Percentiles rank a stretch among this genome's conserved stretches.
Conservation (phyloP, 2,113 vertebrate genomes). For the Cottus gobio region DNA sequence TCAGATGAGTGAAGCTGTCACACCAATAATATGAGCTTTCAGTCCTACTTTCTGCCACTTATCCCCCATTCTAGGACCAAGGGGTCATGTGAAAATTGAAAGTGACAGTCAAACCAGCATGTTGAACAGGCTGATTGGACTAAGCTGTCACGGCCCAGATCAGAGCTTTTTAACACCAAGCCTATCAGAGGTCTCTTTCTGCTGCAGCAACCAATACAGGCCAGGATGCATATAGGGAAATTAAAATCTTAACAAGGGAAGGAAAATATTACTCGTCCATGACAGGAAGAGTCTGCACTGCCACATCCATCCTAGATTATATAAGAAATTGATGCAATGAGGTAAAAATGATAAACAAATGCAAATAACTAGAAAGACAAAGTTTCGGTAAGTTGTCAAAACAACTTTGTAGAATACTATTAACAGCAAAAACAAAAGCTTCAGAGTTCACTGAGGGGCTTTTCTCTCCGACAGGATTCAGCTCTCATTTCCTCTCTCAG, state of each 20-base stretch:
- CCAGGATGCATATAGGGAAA: neutral
- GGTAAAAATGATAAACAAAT: neutral
- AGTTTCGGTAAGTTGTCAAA: conserved; percentile 23
- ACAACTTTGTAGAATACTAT: conserved; percentile 9
- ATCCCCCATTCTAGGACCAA: conserved; percentile 92
- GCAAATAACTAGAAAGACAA: conserved; percentile 20
- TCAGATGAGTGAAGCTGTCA: conserved; percentile 99
- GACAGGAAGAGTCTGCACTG: neutral
- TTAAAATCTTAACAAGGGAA: neutral
- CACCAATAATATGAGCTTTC: conserved; percentile 97
- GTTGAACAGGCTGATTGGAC: conserved; percentile 92
- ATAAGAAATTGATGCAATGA: neutral
- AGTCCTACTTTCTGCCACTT: conserved; percentile 95
- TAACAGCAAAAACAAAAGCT: conserved; percentile 32
- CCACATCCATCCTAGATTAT: neutral
- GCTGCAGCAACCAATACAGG: conserved; percentile 14
- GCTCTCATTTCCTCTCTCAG: conserved; percentile 46
- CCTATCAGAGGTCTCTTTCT: conserved; percentile 56
- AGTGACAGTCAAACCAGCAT: conserved; percentile 95
- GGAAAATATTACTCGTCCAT: neutral
- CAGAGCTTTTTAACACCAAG: conserved; percentile 84
- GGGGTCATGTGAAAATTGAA: conserved; percentile 98
- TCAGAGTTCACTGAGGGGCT: conserved; percentile 41
- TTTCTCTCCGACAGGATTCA: conserved; percentile 34
- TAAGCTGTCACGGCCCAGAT: conserved; percentile 84